Conservation (phyloP, 1,140 invertebrate genomes). For the Cydia amplana region DNA sequence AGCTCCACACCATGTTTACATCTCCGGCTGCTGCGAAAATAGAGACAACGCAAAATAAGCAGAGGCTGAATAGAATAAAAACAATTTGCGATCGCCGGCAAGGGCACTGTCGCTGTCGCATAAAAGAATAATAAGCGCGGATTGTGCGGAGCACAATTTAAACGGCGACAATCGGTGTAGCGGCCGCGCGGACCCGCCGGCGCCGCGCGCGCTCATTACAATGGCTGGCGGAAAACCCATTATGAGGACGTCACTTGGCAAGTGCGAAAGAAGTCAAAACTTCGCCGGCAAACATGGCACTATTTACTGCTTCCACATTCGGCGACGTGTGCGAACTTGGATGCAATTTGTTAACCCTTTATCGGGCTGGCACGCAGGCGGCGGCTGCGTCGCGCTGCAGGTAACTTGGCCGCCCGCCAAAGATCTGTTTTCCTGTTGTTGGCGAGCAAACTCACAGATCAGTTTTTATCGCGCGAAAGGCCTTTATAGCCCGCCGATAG, state of each 20-base stretch:
- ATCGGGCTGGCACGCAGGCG: conserved; percentile 53
- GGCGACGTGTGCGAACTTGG: conserved; percentile 61
- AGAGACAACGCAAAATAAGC: conserved; percentile 47
- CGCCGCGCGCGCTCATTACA: conserved; percentile 47
- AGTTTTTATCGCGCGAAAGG: conserved; percentile 79
- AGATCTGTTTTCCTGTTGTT: conserved; percentile 76
- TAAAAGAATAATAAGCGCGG: conserved; percentile 63
- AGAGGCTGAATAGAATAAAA: conserved; percentile 43
- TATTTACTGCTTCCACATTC: conserved; percentile 67
- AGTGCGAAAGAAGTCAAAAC: conserved; percentile 69
- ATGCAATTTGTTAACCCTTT: conserved; percentile 71
- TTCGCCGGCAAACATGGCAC: conserved; percentile 64
- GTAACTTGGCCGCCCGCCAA: conserved; percentile 75
- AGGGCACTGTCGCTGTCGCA: conserved; percentile 41
- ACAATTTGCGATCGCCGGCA: conserved; percentile 46
- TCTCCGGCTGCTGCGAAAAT: conserved; percentile 46
- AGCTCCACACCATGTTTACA: conserved; percentile 50
- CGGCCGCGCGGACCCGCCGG: conserved; percentile 45
- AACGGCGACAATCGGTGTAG: conserved; percentile 55
- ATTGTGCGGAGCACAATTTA: conserved; percentile 65
- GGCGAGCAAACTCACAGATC: conserved; percentile 74
- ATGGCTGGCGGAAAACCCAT: conserved; percentile 51
- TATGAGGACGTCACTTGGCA: conserved; percentile 58
- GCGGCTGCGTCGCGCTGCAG: conserved; percentile 52
- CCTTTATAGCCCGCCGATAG: conserved; percentile 75